A percentile compares a stretch with the other conserved stretches of the same genome.
phyloP scores from a whole-genome alignment of 30 jellyfish, hydroid and myxozoan genomes.

The Hydractinia symbiolongicarpus region DNA sequence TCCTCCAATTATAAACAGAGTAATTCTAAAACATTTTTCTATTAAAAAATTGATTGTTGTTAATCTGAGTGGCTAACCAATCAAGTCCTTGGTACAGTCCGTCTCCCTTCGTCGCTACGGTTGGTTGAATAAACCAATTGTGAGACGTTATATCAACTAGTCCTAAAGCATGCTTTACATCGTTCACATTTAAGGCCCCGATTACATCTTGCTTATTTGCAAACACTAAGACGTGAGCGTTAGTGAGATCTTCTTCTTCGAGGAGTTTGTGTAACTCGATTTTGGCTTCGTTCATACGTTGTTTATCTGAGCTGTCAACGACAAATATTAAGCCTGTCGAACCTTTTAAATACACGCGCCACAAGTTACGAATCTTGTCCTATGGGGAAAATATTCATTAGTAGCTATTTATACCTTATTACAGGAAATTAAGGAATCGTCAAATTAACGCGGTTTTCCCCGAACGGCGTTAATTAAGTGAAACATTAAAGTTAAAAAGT shows the following conservation, averaged over 20 bases:
- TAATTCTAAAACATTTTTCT: conserved; percentile 28
- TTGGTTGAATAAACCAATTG: conserved; percentile 91
- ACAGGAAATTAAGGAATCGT: too few species aligned
- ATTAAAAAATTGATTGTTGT: conserved; percentile 29
- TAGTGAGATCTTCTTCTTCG: conserved; percentile 83
- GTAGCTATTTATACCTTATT: not conserved
- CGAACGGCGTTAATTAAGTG: not conserved
- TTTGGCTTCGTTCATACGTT: conserved; percentile 79
- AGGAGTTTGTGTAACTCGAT: conserved; percentile 54
- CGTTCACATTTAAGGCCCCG: conserved; percentile 88
- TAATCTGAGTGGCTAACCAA: conserved; percentile 87
- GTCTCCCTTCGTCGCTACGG: conserved; percentile 95
- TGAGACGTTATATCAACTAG: conserved; percentile 60
- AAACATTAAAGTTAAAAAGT: not conserved
- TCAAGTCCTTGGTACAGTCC: conserved; percentile 90
- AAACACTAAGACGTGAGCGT: conserved; percentile 85
- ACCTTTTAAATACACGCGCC: conserved; percentile 95
- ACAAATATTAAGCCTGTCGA: conserved; percentile 91
- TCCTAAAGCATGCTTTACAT: conserved; percentile 64
- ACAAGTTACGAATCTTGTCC: conserved; percentile 88
- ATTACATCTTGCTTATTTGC: conserved; percentile 97
- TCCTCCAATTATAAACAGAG: not conserved
- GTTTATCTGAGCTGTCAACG: conserved; percentile 86
- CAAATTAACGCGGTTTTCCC: too few species aligned
- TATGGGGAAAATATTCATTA: not conserved